phyloP scores from a whole-genome alignment of 2,888 invertebrate genomes.

The Odontocolon sp. region DNA sequence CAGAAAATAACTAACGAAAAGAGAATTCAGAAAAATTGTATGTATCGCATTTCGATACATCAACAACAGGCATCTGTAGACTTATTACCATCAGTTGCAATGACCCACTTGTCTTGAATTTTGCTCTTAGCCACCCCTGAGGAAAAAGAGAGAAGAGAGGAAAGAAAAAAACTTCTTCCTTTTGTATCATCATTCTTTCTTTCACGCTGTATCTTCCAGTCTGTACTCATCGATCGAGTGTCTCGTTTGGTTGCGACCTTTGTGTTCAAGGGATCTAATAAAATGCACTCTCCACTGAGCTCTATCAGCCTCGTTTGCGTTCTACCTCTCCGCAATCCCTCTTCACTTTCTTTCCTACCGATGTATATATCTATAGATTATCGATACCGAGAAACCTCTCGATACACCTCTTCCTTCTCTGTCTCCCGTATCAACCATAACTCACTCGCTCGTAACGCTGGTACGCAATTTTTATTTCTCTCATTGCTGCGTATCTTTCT shows the following conservation, averaged over 20 bases:
- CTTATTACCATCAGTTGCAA: slow-evolving; percentile 36
- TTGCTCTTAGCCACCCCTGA: not conserved
- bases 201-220: not conserved
- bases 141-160: too few species aligned
- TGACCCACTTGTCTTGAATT: slow-evolving; percentile 21
- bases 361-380: slow-evolving; percentile 15
- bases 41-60: too few species aligned
- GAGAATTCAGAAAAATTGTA: too few species aligned
- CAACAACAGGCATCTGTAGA: too few species aligned
- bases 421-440: slow-evolving; percentile 35
- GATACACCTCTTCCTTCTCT: slow-evolving; percentile 27
- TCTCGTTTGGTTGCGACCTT: slow-evolving; percentile 6
- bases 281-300: not conserved
- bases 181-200: not conserved
- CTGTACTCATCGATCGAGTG: slow-evolving; percentile 13
- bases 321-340: slow-evolving; percentile 9
- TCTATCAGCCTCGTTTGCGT: slow-evolving; percentile 18
- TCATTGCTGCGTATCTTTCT: slow-evolving; percentile 27
- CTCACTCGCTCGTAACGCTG: slow-evolving; percentile 33
- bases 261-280: slow-evolving; percentile 7
- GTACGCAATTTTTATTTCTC: slow-evolving; percentile 36
- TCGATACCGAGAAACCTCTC: slow-evolving; percentile 21
- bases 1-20: too few species aligned
- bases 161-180: not conserved
- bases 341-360: not conserved